phyloP scores from a whole-genome alignment of 2,888 invertebrate genomes.

The Ellobium chinense region DNA sequence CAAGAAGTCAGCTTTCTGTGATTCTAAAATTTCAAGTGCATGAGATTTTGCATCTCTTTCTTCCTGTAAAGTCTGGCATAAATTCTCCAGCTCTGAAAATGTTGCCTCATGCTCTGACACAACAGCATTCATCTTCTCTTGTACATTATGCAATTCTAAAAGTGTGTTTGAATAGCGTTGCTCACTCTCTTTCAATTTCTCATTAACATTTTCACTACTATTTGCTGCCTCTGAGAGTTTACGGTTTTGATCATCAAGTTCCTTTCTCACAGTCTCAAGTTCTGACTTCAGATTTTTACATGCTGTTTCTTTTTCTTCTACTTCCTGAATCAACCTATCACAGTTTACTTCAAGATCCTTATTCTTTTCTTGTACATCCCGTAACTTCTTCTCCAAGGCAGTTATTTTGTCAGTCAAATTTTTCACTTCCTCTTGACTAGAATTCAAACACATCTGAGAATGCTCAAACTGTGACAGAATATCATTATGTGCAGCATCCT shows the following conservation, averaged over 20 bases:
- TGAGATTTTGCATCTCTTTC: background rate
- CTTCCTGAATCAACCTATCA: slow-evolving; percentile 10
- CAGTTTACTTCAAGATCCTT: background rate
- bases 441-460: slow-evolving; percentile 11
- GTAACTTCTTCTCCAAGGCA: slow-evolving; percentile 6
- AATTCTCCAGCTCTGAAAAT: background rate
- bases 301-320: background rate
- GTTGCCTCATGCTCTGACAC: background rate
- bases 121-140: background rate
- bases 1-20: background rate
- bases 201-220: slow-evolving; percentile 37
- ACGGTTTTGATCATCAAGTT: background rate
- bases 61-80: background rate
- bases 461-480: slow-evolving; percentile 17
- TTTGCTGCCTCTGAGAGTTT: slow-evolving; percentile 44
- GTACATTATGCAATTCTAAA: background rate
- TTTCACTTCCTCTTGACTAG: slow-evolving; percentile 1
- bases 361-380: slow-evolving; percentile 12
- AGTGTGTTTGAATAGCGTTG: slow-evolving; percentile 5
- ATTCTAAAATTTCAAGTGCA: background rate
- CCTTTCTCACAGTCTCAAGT: slow-evolving; percentile 11
- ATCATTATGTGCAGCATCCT: background rate
- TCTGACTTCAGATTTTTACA: slow-evolving; percentile 14
- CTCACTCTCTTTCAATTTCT: slow-evolving; percentile 40
- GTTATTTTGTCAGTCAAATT: background rate